A percentile compares a stretch with the other conserved stretches of the same genome.
Evolutionary conservation across 2,113 vertebrate species (phyloP).

Genomic region (Varanus salvator): DNA sequence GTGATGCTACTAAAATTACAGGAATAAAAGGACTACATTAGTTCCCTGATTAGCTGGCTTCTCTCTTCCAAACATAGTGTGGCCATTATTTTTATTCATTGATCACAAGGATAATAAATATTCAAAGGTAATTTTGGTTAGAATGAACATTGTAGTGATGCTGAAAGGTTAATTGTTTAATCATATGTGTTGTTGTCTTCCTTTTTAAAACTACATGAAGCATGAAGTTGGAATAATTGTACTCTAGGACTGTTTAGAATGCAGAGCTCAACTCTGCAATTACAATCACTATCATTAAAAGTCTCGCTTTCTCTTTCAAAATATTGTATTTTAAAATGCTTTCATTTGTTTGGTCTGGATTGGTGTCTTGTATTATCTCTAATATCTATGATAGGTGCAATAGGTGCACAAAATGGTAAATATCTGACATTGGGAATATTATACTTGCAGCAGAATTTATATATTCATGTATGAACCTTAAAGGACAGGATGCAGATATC

Average conservation of each 20-base stretch:
- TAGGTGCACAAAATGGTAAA: neutral
- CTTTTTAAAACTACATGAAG: neutral
- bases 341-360: neutral
- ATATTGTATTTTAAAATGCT: neutral
- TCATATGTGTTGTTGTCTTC: neutral
- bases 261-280: neutral
- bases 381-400: neutral
- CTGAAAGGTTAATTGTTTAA: neutral
- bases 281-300: neutral
- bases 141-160: constrained; percentile 5
- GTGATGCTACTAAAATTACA: neutral
- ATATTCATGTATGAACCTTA: neutral
- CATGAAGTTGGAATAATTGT: neutral
- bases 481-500: neutral
- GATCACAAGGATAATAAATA: neutral
- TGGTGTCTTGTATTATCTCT: neutral
- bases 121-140: constrained; percentile 21
- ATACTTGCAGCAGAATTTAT: neutral
- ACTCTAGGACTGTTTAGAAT: neutral
- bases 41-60: constrained; percentile 5
- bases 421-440: neutral
- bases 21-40: neutral
- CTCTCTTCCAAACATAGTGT: neutral
- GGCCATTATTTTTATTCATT: neutral
- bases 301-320: neutral